Conservation (phyloP, 1,140 invertebrate species). For the Halesus radiatus region DNA sequence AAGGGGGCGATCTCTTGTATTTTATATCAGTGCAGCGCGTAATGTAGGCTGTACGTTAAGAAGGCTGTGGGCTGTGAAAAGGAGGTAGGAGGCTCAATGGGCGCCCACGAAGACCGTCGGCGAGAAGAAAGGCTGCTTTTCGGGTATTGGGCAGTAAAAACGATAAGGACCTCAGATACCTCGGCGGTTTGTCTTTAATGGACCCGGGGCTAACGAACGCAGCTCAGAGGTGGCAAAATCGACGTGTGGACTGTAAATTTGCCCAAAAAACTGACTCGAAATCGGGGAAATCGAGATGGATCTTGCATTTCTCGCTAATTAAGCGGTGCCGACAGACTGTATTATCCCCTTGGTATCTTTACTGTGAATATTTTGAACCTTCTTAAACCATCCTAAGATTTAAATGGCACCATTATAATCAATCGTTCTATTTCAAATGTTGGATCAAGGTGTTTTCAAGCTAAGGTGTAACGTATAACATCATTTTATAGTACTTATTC, state of each 20-base stretch:
- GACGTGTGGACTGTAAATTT: neutral
- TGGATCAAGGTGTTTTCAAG: no score
- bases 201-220: constrained; percentile 17
- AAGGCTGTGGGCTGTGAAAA: no score
- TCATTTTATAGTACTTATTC: no score
- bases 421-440: no score
- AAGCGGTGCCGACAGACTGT: neutral
- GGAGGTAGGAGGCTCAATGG: neutral
- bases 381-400: no score
- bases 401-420: no score
- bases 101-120: constrained; percentile 4
- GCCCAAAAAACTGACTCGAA: neutral
- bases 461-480: no score
- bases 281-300: neutral
- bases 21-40: no score
- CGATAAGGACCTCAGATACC: neutral
- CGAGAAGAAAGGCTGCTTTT: constrained; percentile 12
- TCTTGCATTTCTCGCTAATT: constrained; percentile 5
- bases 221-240: constrained; percentile 1
- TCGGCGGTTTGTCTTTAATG: neutral
- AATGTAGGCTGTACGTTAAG: no score
- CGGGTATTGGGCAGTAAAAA: constrained; percentile 17
- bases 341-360: neutral
- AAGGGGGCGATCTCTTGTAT: no score
- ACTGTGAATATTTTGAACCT: no score